Evolutionary conservation across 2,797 vertebrate species (phyloP).

Genomic region (Anisognathus igniventris): DNA sequence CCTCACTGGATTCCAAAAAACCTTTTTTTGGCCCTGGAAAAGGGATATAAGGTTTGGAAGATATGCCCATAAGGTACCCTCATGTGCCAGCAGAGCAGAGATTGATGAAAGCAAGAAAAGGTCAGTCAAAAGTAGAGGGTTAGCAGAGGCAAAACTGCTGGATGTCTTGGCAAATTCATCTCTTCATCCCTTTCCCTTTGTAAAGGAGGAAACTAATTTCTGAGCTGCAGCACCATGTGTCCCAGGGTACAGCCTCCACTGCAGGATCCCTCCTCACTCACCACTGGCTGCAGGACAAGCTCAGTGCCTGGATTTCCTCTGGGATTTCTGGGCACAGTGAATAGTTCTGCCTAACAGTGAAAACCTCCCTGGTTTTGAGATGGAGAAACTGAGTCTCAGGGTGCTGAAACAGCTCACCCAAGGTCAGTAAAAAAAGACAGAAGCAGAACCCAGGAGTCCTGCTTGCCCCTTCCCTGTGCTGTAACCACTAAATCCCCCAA

Average conservation of each 20-base stretch:
- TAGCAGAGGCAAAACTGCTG: neutral
- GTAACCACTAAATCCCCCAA: conserved; percentile 64
- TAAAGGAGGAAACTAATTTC: neutral
- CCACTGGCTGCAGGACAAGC: neutral
- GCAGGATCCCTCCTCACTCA: neutral
- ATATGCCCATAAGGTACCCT: neutral
- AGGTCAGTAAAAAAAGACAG: conserved; percentile 12
- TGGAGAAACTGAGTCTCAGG: neutral
- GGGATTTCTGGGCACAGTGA: neutral
- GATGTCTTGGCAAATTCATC: neutral
- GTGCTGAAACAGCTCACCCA: neutral
- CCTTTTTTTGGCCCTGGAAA: neutral
- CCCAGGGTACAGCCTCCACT: neutral
- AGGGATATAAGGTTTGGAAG: neutral
- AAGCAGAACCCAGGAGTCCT: neutral
- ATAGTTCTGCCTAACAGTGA: neutral
- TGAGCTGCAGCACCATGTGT: neutral
- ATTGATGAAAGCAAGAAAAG: neutral
- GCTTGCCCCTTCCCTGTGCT: neutral
- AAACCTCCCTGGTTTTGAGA: neutral
- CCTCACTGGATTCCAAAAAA: neutral
- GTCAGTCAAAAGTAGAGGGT: neutral
- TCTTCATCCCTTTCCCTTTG: neutral
- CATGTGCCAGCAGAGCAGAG: neutral
- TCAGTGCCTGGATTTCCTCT: neutral